A percentile compares a stretch with the other conserved stretches of the same genome.
These are phyloP conservation scores for Recurvirostra avosetta DNA, from an alignment of 2,113 vertebrate genomes.

Conservation along the genomic window DNA sequence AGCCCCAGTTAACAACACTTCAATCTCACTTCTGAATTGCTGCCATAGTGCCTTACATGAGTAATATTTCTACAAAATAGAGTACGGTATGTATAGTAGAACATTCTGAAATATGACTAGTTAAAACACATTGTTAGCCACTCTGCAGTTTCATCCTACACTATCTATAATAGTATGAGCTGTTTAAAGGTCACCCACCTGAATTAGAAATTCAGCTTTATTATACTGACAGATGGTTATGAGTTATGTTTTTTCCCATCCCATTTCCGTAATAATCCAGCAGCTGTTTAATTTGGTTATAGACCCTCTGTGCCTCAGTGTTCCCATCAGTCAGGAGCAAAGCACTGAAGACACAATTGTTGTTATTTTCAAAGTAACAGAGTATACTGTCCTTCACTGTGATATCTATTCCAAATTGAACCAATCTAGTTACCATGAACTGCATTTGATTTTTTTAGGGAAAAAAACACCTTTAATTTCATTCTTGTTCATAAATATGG, in stretches of 20 bases:
- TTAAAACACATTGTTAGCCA: background rate
- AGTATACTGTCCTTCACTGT: background rate
- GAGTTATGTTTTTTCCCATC: background rate
- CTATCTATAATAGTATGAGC: background rate
- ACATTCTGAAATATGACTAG: background rate
- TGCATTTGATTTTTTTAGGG: background rate
- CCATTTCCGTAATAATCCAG: background rate
- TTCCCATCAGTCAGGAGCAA: background rate
- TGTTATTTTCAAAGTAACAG: background rate
- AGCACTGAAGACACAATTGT: background rate
- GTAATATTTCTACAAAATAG: background rate
- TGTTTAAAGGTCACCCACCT: background rate
- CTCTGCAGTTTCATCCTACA: background rate
- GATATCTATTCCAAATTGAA: background rate
- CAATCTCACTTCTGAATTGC: background rate
- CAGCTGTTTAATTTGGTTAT: background rate
- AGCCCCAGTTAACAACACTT: background rate
- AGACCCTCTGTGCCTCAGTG: background rate
- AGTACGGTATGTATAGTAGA: background rate
- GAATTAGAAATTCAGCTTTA: background rate
- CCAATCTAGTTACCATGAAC: background rate
- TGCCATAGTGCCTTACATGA: background rate
- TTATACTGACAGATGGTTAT: background rate
- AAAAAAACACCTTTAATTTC: background rate
- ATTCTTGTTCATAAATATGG: background rate